Evolutionary conservation across 2,113 vertebrate genomes (phyloP).

Genomic region (Spermophilus dauricus): DNA sequence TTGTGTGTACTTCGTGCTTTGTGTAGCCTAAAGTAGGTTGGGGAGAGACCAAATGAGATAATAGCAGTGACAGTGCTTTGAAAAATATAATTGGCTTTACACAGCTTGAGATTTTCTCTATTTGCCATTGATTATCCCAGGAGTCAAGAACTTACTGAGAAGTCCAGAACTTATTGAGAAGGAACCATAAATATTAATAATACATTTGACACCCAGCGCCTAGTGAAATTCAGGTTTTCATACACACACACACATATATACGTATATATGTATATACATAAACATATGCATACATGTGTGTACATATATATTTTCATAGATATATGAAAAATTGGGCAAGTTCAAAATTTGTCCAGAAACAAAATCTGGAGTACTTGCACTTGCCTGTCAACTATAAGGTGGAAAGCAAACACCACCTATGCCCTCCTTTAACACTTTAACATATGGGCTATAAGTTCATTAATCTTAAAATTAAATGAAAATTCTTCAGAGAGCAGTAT

Average conservation of each 20-base stretch:
- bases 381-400: background rate
- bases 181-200: constrained; percentile 55
- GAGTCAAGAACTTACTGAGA: constrained; percentile 33
- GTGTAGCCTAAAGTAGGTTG: background rate
- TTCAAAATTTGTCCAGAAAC: background rate
- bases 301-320: background rate
- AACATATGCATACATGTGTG: no score
- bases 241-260: background rate
- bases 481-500: background rate
- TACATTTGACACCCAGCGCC: background rate
- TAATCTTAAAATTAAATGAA: background rate
- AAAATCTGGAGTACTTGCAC: background rate
- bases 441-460: background rate
- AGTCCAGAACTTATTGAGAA: constrained; percentile 22
- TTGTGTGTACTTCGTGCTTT: background rate
- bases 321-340: background rate
- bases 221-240: constrained; percentile 33
- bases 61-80: constrained; percentile 11
- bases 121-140: constrained; percentile 41
- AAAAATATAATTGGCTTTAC: background rate
- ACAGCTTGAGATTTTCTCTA: constrained; percentile 12
- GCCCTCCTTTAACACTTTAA: background rate
- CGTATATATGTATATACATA: background rate
- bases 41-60: constrained; percentile 24
- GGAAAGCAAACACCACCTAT: background rate